These are phyloP conservation scores for Drosophila orena DNA, from an alignment of 1,140 invertebrate species.

Conservation along the genomic window DNA sequence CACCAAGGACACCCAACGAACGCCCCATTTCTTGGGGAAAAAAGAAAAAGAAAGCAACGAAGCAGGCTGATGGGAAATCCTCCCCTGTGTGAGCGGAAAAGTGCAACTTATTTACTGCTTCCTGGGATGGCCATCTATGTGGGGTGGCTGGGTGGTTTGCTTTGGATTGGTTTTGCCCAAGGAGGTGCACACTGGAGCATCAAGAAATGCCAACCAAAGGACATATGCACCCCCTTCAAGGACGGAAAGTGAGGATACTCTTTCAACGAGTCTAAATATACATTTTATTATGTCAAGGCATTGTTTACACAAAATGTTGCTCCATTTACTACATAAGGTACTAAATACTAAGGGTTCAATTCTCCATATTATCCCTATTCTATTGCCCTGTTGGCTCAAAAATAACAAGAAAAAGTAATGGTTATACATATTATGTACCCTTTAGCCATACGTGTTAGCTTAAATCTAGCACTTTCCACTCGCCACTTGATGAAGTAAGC, in stretches of 20 bases:
- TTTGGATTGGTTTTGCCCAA: background rate
- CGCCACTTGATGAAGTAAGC: background rate
- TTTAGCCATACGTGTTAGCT: too few species aligned
- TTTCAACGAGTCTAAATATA: conserved; percentile 1
- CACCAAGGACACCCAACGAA: conserved; percentile 55
- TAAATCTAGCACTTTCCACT: too few species aligned
- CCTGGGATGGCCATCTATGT: conserved; percentile 17
- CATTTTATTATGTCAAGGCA: conserved; percentile 4
- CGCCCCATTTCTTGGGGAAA: conserved; percentile 5
- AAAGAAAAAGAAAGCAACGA: background rate
- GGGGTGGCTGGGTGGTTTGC: background rate
- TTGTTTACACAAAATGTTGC: background rate
- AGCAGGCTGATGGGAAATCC: conserved; percentile 25
- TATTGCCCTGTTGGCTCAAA: background rate
- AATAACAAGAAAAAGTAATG: too few species aligned
- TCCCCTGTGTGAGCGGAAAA: conserved; percentile 57
- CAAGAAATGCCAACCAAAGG: conserved; percentile 10
- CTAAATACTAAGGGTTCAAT: background rate
- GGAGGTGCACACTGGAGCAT: conserved; percentile 5
- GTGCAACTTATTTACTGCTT: conserved; percentile 79
- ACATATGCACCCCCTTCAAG: conserved; percentile 10
- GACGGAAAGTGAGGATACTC: conserved; percentile 6
- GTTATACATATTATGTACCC: too few species aligned
- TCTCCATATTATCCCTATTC: background rate
- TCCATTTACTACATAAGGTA: background rate